Evolutionary conservation across 2,797 vertebrate species (phyloP), one percentile per base, ranked within the genome.

Genomic region (Coregonus suidteri): DNA sequence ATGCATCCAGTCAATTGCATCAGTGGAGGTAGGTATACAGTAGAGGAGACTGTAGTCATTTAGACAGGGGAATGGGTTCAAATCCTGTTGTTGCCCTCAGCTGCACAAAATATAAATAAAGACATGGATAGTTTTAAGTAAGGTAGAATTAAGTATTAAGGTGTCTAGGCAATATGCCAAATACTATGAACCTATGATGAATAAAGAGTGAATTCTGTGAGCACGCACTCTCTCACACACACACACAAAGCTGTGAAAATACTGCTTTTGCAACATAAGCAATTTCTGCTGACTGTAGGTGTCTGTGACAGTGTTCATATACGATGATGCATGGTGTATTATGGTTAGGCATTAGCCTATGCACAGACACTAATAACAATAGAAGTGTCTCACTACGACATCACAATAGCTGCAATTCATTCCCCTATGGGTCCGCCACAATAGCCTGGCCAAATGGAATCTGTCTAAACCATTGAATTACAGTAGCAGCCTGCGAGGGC

Each of bases 341-440:
- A 84, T 86, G 85, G 88, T 25, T 67, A 88, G 81, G 88, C 86
- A 88, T 88, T 88, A 90, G 85, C 84, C 81, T 81, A 81, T 85
- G 85, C 84, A 87, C 83, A 87, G 81, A 83, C 86, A 77, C 87
- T 82, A 82, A 89, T 87, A 89, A 91, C 86, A 90, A 91, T 87
- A 87, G 85, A 91, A 89, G 87, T 84, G 85, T 85, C 82, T 82
- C 84, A 87, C 81, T 77, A 85, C 79, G 86, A 85, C 85, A 90
- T 83, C 85, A 83, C 87, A 91, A 90, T 86, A 84, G 88, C 84
- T 75, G 86, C 86, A 88, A 89, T 91, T 93, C 80, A 90, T 92
- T 92, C 90, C 83, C 75, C 56, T 0, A 73, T 79, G 77, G 82
- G 80, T 83, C 81, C 75, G 68, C 73, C 81, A 91, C 90, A 92